phyloP scores from a whole-genome alignment of 2,797 vertebrate genomes.

The Schizopygopsis malacanthus region DNA sequence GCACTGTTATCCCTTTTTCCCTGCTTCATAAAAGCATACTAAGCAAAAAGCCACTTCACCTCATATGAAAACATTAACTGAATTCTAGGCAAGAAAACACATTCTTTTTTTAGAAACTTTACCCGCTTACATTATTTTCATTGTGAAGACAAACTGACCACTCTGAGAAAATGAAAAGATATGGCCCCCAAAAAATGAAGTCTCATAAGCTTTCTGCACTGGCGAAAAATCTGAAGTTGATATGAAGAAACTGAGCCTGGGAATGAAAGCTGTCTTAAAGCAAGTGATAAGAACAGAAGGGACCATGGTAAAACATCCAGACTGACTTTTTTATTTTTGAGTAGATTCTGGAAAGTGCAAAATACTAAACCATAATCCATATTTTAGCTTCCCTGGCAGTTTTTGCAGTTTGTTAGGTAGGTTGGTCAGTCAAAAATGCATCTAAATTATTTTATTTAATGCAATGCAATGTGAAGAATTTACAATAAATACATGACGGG shows the following conservation, averaged over 20 bases:
- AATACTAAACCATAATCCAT: background rate
- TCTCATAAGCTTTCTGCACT: background rate
- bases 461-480: background rate
- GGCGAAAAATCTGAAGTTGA: background rate
- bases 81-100: background rate
- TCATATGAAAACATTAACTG: too few relatives aligned
- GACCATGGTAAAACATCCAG: background rate
- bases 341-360: background rate
- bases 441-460: background rate
- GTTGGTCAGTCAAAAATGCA: background rate
- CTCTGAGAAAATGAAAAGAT: constrained; percentile 6
- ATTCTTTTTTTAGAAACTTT: background rate
- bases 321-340: background rate
- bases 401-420: background rate
- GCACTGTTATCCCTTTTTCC: background rate
- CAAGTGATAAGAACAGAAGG: background rate
- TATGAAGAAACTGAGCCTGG: background rate
- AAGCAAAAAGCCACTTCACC: background rate
- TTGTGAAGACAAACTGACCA: background rate
- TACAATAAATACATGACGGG: background rate
- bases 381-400: constrained; percentile 5
- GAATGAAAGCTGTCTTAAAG: background rate
- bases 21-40: background rate
- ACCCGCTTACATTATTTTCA: background rate
- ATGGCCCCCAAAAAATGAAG: background rate